Conservation (phyloP, 2,113 vertebrate genomes). For the Xerus inauris region DNA sequence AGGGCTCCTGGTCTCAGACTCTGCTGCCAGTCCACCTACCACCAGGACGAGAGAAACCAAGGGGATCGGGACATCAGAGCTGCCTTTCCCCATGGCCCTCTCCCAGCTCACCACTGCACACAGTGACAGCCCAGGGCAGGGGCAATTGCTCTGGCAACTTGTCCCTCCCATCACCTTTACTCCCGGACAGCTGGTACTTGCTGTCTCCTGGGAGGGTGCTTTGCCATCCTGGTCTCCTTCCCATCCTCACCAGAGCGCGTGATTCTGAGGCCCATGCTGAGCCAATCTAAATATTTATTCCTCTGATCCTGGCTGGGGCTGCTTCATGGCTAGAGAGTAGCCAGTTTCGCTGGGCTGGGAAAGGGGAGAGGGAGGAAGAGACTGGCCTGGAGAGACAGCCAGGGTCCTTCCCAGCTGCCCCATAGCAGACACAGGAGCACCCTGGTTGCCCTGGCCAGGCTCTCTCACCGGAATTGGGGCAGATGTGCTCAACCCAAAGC, state of each 20-base stretch:
- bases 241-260: background rate
- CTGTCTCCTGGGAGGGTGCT: background rate
- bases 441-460: background rate
- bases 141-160: background rate
- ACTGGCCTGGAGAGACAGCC: background rate
- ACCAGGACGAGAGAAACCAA: background rate
- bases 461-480: background rate
- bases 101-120: background rate
- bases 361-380: background rate
- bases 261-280: conserved; percentile 6
- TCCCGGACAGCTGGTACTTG: background rate
- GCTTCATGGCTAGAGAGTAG: conserved; percentile 14
- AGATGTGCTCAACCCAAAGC: background rate
- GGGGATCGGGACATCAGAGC: background rate
- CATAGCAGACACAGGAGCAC: background rate
- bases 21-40: background rate
- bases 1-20: background rate
- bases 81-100: no score
- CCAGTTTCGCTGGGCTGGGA: background rate
- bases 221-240: background rate
- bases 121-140: background rate
- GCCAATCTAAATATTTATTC: conserved; percentile 79
- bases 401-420: background rate
- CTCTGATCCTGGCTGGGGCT: conserved; percentile 12
- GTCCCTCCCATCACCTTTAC: background rate